Conservation (phyloP, 2,113 vertebrate species). For the Perca fluviatilis region DNA sequence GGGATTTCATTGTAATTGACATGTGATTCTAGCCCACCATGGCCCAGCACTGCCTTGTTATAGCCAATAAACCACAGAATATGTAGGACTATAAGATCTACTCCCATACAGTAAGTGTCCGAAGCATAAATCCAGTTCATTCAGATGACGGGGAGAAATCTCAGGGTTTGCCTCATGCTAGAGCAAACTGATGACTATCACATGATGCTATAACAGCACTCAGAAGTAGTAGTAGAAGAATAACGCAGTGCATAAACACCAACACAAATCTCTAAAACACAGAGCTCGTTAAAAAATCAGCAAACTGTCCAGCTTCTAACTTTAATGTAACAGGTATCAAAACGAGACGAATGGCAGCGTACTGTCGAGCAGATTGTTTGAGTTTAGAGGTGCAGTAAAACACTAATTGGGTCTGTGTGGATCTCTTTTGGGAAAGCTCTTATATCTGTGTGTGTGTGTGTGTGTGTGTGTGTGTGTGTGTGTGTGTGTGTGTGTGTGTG, state of each 20-base stretch:
- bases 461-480: constrained; percentile 17
- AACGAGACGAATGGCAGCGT: constrained; percentile 31
- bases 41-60: neutral
- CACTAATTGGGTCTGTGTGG: constrained; percentile 48
- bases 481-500: constrained; percentile 11
- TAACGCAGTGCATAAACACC: constrained; percentile 12
- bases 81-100: too few relatives aligned
- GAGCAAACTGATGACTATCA: constrained; percentile 8
- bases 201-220: constrained; percentile 28
- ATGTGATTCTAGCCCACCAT: neutral
- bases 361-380: constrained; percentile 23
- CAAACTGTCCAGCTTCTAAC: neutral
- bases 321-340: constrained; percentile 15
- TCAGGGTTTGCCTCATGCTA: neutral
- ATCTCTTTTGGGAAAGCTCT: constrained; percentile 19
- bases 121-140: constrained; percentile 1
- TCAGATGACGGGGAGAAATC: neutral
- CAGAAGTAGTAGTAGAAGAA: neutral
- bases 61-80: neutral
- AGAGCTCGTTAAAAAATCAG: constrained; percentile 37
- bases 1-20: neutral
- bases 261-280: constrained; percentile 20
- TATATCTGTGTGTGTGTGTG: constrained; percentile 6
- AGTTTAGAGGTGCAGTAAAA: constrained; percentile 35
- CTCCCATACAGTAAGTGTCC: neutral